Conservation (phyloP, 2,888 invertebrate genomes). For the Pseudococcus longispinus region DNA sequence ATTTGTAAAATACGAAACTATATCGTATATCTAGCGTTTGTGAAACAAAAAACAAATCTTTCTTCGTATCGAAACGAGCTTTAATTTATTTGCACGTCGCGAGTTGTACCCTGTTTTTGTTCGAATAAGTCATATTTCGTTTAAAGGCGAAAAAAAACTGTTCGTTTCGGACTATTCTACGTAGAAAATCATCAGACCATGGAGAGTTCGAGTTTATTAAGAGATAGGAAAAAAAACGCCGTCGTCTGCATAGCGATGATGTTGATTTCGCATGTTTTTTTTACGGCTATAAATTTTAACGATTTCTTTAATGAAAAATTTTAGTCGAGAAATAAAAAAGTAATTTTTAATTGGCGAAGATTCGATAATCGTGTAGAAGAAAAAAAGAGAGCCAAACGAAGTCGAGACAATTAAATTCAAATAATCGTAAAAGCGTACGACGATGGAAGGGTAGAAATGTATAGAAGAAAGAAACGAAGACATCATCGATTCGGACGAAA, state of each 20-base stretch:
- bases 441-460: not conserved
- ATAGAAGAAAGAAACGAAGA: not conserved
- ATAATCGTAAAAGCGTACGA: not conserved
- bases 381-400: not conserved
- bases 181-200: not conserved
- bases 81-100: no score
- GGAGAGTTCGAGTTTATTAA: not conserved
- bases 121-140: no score
- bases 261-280: not conserved
- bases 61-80: no score
- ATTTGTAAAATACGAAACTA: no score
- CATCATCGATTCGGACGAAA: not conserved
- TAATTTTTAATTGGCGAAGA: slow-evolving; percentile 4
- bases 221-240: not conserved
- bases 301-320: not conserved
- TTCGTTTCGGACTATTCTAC: not conserved
- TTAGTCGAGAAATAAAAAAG: not conserved
- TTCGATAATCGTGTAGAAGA: not conserved
- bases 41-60: no score
- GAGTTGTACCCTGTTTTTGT: no score
- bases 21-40: no score
- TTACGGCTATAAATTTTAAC: not conserved
- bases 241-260: not conserved
- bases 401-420: not conserved
- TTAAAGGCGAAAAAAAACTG: no score